Base-by-base conservation (phyloP, 2,113 vertebrate genomes). In the Otolemur garnettii region DNA sequence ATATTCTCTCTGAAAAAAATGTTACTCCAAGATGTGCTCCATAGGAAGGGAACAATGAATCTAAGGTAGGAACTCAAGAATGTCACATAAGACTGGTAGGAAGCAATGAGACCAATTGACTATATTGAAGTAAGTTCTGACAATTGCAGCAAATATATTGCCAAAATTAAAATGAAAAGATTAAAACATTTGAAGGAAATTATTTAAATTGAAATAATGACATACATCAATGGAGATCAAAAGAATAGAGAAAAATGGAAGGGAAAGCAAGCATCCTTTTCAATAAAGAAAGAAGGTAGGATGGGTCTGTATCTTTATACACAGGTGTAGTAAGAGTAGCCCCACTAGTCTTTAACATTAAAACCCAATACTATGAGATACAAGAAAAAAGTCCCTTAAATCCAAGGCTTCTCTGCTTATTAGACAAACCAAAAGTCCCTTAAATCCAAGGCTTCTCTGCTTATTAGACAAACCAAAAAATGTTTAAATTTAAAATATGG, bases 1-100 rank as follows among this genome's bases (percentile, higher is more conserved):
- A 35, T 42, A 45, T 77, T 94, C 14, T 94, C 42, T 87, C 30
- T 74, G 77, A 74, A 83, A 92, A 92, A 83, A 77, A 91, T 28
- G 21, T 11, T 93, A 71, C 24, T 74, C 55, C 9, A 62, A 71
- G 26, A 12, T 68, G 45, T 69, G 35, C 60, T 42, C 38, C 45
- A 11, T 4, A 4, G 9, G 77, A 93, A 90, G 64, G 71, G 38
- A 28, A 38, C 7, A 24, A 38, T 21, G 26, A 50, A 35, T n/a
- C 28, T 60, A 18, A 80, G 71, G 55, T 4, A 75, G 60, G 35
- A 68, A 89, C 24, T 62, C 6, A 9, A 35, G 72, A 60, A 45
- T 15, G 57, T 45, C 17, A 17, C 17, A 21, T 50, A 26, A n/a
- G 69, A 38, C 71, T 42, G 38, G 11, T 11, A 24, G 35, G 53